Conservation (phyloP, 2,888 invertebrate genomes). For the Buathra laborator region DNA sequence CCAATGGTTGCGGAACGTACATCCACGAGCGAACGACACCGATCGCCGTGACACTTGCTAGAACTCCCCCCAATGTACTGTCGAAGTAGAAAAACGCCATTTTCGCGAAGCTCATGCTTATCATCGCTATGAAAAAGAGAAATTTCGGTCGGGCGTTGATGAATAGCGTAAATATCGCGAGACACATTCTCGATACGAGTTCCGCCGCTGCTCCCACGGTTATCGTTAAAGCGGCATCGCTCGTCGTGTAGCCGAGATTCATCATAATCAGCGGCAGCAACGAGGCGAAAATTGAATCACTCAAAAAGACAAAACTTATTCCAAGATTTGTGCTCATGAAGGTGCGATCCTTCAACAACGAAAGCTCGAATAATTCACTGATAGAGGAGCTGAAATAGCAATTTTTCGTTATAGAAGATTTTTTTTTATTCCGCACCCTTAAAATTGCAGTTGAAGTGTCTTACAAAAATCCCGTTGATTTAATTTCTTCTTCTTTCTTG, state of each 20-base stretch:
- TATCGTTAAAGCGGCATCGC: conserved; percentile 89
- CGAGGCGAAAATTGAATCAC: conserved; percentile 90
- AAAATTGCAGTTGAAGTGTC: neutral
- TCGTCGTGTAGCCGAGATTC: conserved; percentile 87
- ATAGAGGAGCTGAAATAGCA: conserved; percentile 69
- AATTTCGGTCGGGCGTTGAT: conserved; percentile 88
- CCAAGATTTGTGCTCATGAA: conserved; percentile 90
- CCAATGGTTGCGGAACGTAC: conserved; percentile 90
- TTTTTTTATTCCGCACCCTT: too few species aligned
- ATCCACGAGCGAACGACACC: conserved; percentile 91
- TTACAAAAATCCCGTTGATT: conserved; percentile 53
- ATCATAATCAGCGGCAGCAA: conserved; percentile 89
- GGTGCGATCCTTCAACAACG: conserved; percentile 79
- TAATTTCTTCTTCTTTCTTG: neutral
- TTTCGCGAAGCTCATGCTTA: conserved; percentile 89
- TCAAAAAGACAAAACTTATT: conserved; percentile 89
- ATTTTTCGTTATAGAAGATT: neutral
- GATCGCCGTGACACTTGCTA: conserved; percentile 87
- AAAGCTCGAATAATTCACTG: conserved; percentile 79
- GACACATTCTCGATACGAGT: conserved; percentile 88
- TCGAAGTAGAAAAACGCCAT: conserved; percentile 88
- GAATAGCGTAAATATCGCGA: conserved; percentile 88
- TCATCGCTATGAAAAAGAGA: conserved; percentile 89
- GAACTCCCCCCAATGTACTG: conserved; percentile 87
- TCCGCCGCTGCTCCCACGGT: conserved; percentile 90